Percentiles rank a stretch among this genome's conserved stretches.
phyloP scores from a whole-genome alignment of 2,113 vertebrate species.

The Hippocampus mohnikei region DNA sequence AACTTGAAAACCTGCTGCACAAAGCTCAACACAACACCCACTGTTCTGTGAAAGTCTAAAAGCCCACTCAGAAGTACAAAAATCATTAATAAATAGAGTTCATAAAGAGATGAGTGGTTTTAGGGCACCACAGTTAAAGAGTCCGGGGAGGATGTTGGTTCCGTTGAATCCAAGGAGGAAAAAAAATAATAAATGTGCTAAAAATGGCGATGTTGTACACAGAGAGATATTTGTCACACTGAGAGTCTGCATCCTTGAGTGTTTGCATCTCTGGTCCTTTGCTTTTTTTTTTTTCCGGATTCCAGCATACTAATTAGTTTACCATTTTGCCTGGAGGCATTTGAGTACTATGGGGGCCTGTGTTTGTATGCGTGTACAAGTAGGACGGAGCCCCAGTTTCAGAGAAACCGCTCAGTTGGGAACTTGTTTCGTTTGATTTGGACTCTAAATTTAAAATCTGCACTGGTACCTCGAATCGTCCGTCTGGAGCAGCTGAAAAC shows the following conservation, averaged over 20 bases:
- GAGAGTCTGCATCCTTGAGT: conserved; percentile 34
- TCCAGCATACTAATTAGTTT: conserved; percentile 52
- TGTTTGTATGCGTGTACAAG: conserved; percentile 17
- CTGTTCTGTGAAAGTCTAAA: conserved; percentile 46
- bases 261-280: conserved; percentile 34
- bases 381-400: conserved; percentile 52
- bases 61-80: conserved; percentile 64
- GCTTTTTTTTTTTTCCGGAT: conserved; percentile 28
- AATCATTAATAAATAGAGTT: conserved; percentile 65
- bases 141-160: conserved; percentile 32
- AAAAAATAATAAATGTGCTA: conserved; percentile 21
- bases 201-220: conserved; percentile 30
- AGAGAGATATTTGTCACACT: conserved; percentile 32
- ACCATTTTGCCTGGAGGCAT: conserved; percentile 42
- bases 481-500: conserved; percentile 32
- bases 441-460: conserved; percentile 33
- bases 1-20: conserved; percentile 48
- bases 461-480: conserved; percentile 40
- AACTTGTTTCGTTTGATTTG: conserved; percentile 22
- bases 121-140: conserved; percentile 39
- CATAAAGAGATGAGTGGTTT: conserved; percentile 65
- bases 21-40: conserved; percentile 43
- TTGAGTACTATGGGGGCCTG: conserved; percentile 9
- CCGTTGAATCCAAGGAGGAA: conserved; percentile 32
- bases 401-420: conserved; percentile 31